phyloP scores from a whole-genome alignment of 1,140 invertebrate species.

The Nasonia vitripennis region DNA sequence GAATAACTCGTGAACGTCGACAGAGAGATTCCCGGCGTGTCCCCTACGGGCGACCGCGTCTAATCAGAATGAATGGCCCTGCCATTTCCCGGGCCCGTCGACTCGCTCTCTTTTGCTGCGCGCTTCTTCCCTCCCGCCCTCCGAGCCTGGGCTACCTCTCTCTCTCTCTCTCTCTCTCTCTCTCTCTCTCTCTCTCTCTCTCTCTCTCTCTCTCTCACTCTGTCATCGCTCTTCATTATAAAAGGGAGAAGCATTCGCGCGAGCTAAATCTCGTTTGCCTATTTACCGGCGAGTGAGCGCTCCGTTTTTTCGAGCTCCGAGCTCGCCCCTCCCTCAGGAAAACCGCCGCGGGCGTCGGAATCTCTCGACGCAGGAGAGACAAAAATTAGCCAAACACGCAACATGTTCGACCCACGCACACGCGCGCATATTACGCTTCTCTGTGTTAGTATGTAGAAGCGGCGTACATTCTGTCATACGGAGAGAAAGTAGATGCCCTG shows the following conservation, averaged over 20 bases:
- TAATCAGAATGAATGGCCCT: background rate
- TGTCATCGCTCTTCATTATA: conserved; percentile 4
- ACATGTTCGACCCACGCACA: background rate
- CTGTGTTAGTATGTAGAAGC: too few species aligned
- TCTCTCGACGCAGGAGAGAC: background rate
- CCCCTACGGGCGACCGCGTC: background rate
- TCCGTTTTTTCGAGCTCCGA: background rate
- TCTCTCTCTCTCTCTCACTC: too few species aligned
- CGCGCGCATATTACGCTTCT: too few species aligned
- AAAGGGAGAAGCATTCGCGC: background rate
- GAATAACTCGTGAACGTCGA: conserved; percentile 3
- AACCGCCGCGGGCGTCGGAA: background rate
- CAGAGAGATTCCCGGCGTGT: background rate
- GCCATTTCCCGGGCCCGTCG: background rate
- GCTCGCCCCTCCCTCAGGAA: too few species aligned
- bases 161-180: background rate
- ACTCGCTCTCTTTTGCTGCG: background rate
- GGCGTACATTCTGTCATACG: background rate
- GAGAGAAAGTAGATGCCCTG: background rate
- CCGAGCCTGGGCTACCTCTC: background rate
- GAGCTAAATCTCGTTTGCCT: background rate
- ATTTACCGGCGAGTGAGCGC: background rate
- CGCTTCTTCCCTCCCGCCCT: too few species aligned
- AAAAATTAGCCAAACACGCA: background rate
- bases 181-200: too few species aligned